phyloP scores from a whole-genome alignment of 1,140 invertebrate species.

The Eubasilissa regina region DNA sequence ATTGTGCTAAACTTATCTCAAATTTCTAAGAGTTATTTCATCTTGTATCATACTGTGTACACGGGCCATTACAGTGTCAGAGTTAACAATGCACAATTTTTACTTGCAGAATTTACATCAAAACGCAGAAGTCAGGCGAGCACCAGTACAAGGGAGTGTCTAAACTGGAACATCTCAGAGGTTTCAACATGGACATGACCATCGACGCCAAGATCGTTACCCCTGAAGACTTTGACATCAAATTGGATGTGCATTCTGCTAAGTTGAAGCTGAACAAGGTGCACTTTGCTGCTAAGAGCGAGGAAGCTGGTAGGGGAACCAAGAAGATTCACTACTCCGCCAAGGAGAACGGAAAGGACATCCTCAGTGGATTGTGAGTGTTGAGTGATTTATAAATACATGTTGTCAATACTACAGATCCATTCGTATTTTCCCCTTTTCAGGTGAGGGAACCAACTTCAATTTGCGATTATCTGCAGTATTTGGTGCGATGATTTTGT shows the following conservation, averaged over 20 bases:
- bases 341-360: slow-evolving; percentile 76
- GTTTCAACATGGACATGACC: slow-evolving; percentile 71
- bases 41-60: too few relatives aligned
- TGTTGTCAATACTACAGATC: too few relatives aligned
- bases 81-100: neutral
- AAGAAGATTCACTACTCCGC: slow-evolving; percentile 77
- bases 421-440: too few relatives aligned
- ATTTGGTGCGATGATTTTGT: too few relatives aligned
- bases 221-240: slow-evolving; percentile 79
- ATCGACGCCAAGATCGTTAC: slow-evolving; percentile 74
- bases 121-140: slow-evolving; percentile 70
- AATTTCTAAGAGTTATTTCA: too few relatives aligned
- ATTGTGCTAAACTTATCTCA: too few relatives aligned
- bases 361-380: slow-evolving; percentile 78
- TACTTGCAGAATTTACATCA: slow-evolving; percentile 69
- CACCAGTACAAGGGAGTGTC: slow-evolving; percentile 71
- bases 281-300: slow-evolving; percentile 76
- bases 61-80: too few relatives aligned
- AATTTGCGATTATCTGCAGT: too few relatives aligned
- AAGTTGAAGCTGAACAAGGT: slow-evolving; percentile 79
- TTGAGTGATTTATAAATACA: too few relatives aligned
- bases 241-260: slow-evolving; percentile 77
- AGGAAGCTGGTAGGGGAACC: slow-evolving; percentile 71
- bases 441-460: too few relatives aligned
- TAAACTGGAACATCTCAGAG: slow-evolving; percentile 70